Evolutionary conservation across 2,113 vertebrate genomes (phyloP).

Genomic region (Pongo abelii): DNA sequence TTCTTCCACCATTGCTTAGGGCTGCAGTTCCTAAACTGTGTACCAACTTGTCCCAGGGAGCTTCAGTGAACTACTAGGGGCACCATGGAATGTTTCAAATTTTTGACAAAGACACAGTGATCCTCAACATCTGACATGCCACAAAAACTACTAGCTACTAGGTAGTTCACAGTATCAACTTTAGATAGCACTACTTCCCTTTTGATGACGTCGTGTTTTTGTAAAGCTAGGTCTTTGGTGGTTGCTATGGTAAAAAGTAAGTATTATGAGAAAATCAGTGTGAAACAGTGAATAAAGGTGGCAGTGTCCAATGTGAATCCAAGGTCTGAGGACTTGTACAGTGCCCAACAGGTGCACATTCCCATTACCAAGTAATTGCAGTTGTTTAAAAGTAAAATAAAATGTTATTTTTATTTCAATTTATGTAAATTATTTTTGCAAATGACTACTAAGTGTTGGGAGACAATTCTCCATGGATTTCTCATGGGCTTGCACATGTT

Average conservation of each 20-base stretch:
- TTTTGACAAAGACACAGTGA: neutral
- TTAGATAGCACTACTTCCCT: neutral
- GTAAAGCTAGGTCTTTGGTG: neutral
- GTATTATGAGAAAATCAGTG: neutral
- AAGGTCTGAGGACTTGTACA: neutral
- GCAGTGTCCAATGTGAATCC: neutral
- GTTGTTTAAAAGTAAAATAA: constrained; percentile 4
- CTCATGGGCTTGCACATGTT: neutral
- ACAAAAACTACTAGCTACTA: neutral
- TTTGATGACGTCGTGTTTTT: neutral
- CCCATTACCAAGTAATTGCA: neutral
- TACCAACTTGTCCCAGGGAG: neutral
- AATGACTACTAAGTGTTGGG: neutral
- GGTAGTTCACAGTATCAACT: neutral
- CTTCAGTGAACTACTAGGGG: neutral
- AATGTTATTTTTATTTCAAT: neutral
- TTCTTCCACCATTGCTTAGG: neutral
- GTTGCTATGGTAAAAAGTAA: neutral
- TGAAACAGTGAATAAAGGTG: neutral
- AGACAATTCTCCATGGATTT: neutral
- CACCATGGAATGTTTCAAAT: neutral
- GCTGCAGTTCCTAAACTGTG: neutral
- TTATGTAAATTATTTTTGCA: neutral
- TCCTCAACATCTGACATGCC: neutral
- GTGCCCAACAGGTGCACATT: neutral